These are phyloP conservation scores for Podarcis muralis DNA, from an alignment of 2,113 vertebrate species.

Conservation along the genomic window DNA sequence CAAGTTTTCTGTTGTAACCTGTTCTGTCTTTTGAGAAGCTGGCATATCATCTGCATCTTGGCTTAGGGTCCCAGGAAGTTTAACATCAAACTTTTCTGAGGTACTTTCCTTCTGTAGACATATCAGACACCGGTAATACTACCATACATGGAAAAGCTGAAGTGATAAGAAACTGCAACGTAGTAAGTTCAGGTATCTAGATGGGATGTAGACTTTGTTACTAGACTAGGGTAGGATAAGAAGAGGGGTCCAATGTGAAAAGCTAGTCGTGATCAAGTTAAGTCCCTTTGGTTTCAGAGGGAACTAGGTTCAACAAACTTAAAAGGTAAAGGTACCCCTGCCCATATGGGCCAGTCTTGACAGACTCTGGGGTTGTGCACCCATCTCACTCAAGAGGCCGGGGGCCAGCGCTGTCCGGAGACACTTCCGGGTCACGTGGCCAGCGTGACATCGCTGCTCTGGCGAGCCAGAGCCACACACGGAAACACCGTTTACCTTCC, in stretches of 20 bases:
- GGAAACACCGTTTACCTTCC: too few species aligned
- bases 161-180: background rate
- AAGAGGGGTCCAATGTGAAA: background rate
- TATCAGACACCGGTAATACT: background rate
- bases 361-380: too few species aligned
- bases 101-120: conserved; percentile 68
- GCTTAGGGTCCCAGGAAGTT: conserved; percentile 50
- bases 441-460: too few species aligned
- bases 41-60: conserved; percentile 62
- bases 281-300: too few species aligned
- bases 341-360: too few species aligned
- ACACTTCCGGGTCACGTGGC: too few species aligned
- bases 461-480: too few species aligned
- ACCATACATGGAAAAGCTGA: background rate
- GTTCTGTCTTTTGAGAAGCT: conserved; percentile 61
- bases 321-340: too few species aligned
- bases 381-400: too few species aligned
- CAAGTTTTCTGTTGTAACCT: conserved; percentile 50
- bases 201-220: background rate
- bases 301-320: too few species aligned
- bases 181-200: background rate
- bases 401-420: too few species aligned
- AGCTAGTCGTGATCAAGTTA: background rate
- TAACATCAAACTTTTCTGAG: conserved; percentile 58
- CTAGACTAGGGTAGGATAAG: background rate